These are phyloP conservation scores for Torymus tubicola DNA, from an alignment of 2,888 invertebrate genomes.

Conservation along the genomic window DNA sequence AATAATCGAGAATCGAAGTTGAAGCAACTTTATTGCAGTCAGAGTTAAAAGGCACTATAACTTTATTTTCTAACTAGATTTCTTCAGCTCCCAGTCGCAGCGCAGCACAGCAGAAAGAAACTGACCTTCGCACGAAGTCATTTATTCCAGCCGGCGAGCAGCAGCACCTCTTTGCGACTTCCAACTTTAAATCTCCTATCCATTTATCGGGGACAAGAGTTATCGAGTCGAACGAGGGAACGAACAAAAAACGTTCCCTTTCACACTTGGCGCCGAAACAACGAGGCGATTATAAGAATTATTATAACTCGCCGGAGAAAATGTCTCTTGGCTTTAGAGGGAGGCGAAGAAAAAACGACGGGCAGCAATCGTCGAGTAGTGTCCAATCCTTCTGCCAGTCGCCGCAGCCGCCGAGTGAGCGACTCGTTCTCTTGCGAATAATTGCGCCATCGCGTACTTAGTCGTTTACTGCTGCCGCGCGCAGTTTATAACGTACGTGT, in stretches of 20 bases:
- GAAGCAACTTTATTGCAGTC: too few relatives aligned
- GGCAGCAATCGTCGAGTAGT: not conserved
- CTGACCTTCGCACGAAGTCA: not conserved
- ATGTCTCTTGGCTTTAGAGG: constrained; percentile 8
- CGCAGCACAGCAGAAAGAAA: too few relatives aligned
- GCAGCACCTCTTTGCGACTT: not conserved
- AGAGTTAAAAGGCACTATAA: too few relatives aligned
- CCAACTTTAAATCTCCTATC: constrained; percentile 4
- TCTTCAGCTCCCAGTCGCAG: too few relatives aligned
- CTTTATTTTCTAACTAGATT: too few relatives aligned
- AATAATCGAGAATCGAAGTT: too few relatives aligned
- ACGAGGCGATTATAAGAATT: constrained; percentile 14
- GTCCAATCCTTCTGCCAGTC: not conserved
- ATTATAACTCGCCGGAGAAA: constrained; percentile 16
- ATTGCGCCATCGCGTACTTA: constrained; percentile 31
- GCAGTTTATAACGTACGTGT: too few relatives aligned
- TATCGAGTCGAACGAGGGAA: not conserved
- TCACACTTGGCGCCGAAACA: constrained; percentile 12
- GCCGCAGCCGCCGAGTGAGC: not conserved
- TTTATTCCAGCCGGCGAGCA: not conserved
- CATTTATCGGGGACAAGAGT: not conserved
- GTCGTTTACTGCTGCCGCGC: not conserved
- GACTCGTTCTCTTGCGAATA: constrained; percentile 3
- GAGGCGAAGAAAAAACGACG: constrained; percentile 1
- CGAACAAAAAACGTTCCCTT: not conserved